Conservation (phyloP, 2,113 vertebrate genomes). For the Psilopsiagon aurifrons region DNA sequence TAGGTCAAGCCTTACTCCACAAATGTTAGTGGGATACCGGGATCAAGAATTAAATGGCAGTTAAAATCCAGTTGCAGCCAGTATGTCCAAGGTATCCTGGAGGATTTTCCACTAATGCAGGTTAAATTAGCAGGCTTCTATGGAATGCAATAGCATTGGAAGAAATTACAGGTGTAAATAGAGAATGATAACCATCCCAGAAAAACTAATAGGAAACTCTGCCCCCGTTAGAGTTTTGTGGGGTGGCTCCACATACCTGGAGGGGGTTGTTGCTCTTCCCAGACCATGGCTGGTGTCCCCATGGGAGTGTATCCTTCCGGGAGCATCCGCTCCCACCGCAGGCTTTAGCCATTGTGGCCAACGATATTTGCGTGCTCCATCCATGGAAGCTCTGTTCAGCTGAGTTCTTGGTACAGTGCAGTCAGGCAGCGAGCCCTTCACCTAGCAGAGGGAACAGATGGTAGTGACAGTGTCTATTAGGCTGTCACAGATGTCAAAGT, state of each 20-base stretch:
- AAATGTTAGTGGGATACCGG: rapidly evolving
- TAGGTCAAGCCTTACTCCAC: rapidly evolving
- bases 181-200: not conserved
- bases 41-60: not conserved
- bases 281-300: rapidly evolving
- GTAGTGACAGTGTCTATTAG: not conserved
- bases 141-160: rapidly evolving
- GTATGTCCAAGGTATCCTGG: not conserved
- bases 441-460: not conserved
- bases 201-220: rapidly evolving
- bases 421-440: not conserved
- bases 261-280: rapidly evolving
- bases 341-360: rapidly evolving
- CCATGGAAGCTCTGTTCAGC: rapidly evolving
- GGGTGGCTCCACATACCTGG: not conserved
- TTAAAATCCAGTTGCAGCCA: not conserved
- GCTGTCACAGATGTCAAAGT: not conserved
- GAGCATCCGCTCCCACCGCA: rapidly evolving
- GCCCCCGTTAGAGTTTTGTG: rapidly evolving
- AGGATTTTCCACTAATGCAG: not conserved
- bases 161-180: not conserved
- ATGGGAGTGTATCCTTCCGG: not conserved
- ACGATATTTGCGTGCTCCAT: not conserved
- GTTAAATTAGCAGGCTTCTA: not conserved
- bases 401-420: rapidly evolving